Evolutionary conservation across 2,888 invertebrate genomes (phyloP).

Genomic region (Troides aeacus): DNA sequence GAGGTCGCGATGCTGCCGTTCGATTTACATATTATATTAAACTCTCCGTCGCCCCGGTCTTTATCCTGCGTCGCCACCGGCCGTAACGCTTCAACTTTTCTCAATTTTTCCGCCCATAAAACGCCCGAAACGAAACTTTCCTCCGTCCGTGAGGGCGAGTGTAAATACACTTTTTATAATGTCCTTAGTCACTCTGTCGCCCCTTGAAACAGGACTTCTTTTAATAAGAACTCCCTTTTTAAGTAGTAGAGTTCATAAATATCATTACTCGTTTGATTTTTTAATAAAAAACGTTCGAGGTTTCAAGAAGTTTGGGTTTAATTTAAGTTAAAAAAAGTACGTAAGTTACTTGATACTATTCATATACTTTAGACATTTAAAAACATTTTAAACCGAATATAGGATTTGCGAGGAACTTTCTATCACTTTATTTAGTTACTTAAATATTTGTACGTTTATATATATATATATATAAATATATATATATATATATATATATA

Average conservation of each 20-base stretch:
- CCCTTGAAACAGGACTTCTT: constrained; percentile 59
- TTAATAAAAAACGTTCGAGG: constrained; percentile 10
- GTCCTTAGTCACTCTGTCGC: constrained; percentile 73
- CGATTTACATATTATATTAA: constrained; percentile 81
- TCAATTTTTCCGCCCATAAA: constrained; percentile 80
- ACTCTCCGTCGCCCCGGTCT: constrained; percentile 62
- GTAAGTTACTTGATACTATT: not conserved
- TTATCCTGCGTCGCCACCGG: constrained; percentile 69
- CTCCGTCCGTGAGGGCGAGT: constrained; percentile 73
- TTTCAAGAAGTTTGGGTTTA: not conserved
- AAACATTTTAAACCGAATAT: not conserved
- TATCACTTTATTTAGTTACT: too few relatives aligned
- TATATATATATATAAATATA: not conserved
- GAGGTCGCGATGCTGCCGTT: constrained; percentile 71
- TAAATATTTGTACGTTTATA: not conserved
- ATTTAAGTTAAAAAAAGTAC: not conserved
- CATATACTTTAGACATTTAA: not conserved
- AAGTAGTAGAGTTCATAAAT: constrained; percentile 39
- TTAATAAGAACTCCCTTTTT: constrained; percentile 56
- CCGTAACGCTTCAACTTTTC: constrained; percentile 79
- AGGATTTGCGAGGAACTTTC: not conserved
- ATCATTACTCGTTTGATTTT: constrained; percentile 31
- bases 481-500: too few relatives aligned
- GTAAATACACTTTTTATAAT: constrained; percentile 79
- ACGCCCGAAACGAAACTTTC: constrained; percentile 74